Base-by-base conservation (phyloP, 1,140 invertebrate species). In the Ceratina japonica region DNA sequence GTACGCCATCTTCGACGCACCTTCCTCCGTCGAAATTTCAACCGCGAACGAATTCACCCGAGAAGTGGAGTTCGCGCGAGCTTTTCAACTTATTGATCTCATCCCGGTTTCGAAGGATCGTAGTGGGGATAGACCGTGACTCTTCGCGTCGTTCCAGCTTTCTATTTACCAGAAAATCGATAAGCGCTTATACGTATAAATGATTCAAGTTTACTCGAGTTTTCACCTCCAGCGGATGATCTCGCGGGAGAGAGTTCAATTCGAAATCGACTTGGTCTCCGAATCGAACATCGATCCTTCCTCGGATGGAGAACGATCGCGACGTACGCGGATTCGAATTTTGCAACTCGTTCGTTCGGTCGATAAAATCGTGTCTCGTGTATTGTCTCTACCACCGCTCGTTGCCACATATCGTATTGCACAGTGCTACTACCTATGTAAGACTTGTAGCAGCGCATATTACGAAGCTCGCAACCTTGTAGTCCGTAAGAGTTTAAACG, bases 21-120 rank as follows among this genome's bases (percentile, higher is more conserved):
- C 61, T 31, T 51, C 74, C 52, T 31, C 73, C 56, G 82, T 62
- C 49, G 44, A 82, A 18, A 70, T 75, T 75, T 81, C 65, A 52
- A 66, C 73, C 80, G 49, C 77, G 69, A 84, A 78, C 73, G 75
- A 58, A 80, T 76, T 85, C 58, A 69, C 62, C 62, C 22, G 59
- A 70, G 58, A 74, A 65, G 2, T 37, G 72, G 20, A 70, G 81
- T 84, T 86, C 87, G 86, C 88, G 87, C 83, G 83, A 84, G 82
- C 81, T 85, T 89, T 86, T 88, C 37, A 44, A 44, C 37, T 44
- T 91, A 91, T 91, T 87, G 90, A 91, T 91, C 88, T 85, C 64
- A 84, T 80, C 82, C 79, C 79, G 81, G 81, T 77, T 82, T 77
- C 65, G 70, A 62, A 65, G 71, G 52, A 82, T 74, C 63, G 75